Evolutionary conservation across 2,113 vertebrate species (phyloP).

Genomic region (cattle (Bos taurus)): ARS-UCD2.0 NC_037336.1:69285501-69286000

Average conservation of each 20-base stretch:
- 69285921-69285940: background rate
- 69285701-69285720: background rate
- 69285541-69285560: background rate
- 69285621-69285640: background rate
- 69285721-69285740: background rate
- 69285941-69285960: background rate
- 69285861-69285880: background rate
- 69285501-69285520: background rate
- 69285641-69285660: background rate
- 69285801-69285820: background rate
- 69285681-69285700: background rate
- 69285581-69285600: background rate
- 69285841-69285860: background rate
- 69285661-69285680: background rate
- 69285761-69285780: background rate
- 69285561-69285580: background rate
- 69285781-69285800: background rate
- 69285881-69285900: background rate
- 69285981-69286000: background rate
- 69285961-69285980: background rate
- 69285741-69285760: background rate
- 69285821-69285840: accelerated
- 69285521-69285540: background rate
- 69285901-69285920: background rate
- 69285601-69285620: background rate